A percentile compares a stretch with the other conserved stretches of the same genome.
phyloP scores from a whole-genome alignment of 2,113 vertebrate genomes.

The Dipodomys spectabilis region DNA sequence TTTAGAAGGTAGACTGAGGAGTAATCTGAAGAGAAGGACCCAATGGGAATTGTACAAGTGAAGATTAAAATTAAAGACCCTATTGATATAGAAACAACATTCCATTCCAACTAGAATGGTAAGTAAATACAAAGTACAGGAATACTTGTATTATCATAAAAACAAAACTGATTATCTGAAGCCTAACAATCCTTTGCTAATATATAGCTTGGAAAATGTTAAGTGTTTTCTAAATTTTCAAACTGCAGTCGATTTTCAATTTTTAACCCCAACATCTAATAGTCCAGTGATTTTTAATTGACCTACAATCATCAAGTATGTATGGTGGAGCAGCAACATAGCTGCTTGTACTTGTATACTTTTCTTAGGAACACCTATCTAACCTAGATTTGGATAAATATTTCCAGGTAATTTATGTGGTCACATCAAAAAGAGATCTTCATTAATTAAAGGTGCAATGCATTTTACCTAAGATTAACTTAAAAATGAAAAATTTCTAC shows the following conservation, averaged over 20 bases:
- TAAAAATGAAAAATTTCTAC: slow-evolving; percentile 74
- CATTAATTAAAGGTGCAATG: slow-evolving; percentile 92
- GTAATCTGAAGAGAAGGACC: slow-evolving; percentile 86
- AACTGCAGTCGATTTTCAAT: slow-evolving; percentile 66
- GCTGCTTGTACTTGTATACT: slow-evolving; percentile 68
- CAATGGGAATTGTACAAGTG: slow-evolving; percentile 76
- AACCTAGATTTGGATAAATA: slow-evolving; percentile 62
- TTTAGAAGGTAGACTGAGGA: slow-evolving; percentile 76
- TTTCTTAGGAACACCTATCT: slow-evolving; percentile 63
- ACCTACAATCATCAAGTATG: slow-evolving; percentile 67
- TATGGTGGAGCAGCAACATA: slow-evolving; percentile 53
- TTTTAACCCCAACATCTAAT: slow-evolving; percentile 78
- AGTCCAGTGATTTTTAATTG: slow-evolving; percentile 66
- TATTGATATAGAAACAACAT: slow-evolving; percentile 69
- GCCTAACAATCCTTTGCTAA: slow-evolving; percentile 71
- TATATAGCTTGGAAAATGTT: slow-evolving; percentile 49
- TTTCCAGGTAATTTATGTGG: slow-evolving; percentile 57
- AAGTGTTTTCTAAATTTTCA: slow-evolving; percentile 67
- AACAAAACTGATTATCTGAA: slow-evolving; percentile 67
- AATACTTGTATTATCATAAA: slow-evolving; percentile 77
- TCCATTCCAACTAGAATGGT: slow-evolving; percentile 81
- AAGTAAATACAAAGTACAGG: slow-evolving; percentile 85
- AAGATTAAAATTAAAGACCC: slow-evolving; percentile 66
- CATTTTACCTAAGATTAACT: slow-evolving; percentile 87
- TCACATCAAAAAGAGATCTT: slow-evolving; percentile 73